phyloP scores from a whole-genome alignment of 2,797 vertebrate genomes.

The Antrozous pallidus region DNA sequence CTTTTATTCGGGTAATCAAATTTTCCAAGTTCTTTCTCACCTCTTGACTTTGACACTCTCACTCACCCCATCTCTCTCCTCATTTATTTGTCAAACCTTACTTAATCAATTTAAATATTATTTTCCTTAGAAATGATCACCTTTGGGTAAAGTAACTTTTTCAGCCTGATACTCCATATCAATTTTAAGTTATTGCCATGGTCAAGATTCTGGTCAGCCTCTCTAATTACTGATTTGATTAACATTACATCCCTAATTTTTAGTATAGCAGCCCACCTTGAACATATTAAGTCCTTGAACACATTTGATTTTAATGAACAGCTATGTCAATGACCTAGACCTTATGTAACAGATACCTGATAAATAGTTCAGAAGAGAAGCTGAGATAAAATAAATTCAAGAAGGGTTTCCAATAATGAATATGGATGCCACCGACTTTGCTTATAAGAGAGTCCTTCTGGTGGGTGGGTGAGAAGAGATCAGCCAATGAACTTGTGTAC shows the following conservation, averaged over 20 bases:
- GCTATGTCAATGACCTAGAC: not conserved
- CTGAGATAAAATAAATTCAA: not conserved
- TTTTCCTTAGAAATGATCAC: not conserved
- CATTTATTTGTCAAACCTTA: not conserved
- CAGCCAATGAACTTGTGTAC: not conserved
- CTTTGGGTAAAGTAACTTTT: not conserved
- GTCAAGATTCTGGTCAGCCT: not conserved
- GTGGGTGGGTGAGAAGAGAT: not conserved
- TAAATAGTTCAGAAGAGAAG: not conserved
- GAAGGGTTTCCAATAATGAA: slow-evolving; percentile 13
- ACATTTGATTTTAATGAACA: not conserved
- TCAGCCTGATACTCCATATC: not conserved
- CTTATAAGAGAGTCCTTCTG: not conserved
- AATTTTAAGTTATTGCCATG: not conserved
- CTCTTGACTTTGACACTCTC: not conserved
- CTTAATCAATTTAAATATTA: not conserved
- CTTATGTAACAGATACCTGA: not conserved
- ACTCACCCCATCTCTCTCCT: not conserved
- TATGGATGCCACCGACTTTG: slow-evolving; percentile 20
- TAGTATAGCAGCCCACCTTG: not conserved
- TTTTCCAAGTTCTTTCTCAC: not conserved
- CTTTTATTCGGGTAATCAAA: not conserved
- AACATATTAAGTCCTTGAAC: not conserved
- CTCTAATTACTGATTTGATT: not conserved
- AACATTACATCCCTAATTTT: not conserved